Evolutionary conservation across 2,113 vertebrate genomes (phyloP).

Genomic region (Gopherus flavomarginatus): DNA sequence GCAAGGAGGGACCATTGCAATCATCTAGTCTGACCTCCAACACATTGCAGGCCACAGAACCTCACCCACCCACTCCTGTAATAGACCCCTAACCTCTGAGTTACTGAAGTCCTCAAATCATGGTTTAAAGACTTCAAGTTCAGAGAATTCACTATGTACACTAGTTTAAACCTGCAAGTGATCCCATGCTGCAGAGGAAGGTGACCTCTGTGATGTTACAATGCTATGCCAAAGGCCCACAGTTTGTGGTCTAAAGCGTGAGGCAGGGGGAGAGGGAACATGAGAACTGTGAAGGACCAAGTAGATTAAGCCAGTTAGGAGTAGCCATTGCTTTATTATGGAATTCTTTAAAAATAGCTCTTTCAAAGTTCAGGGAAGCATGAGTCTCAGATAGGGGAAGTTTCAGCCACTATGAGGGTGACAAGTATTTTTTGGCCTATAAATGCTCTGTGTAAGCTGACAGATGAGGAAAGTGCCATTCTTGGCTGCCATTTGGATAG

Average conservation of each 20-base stretch:
- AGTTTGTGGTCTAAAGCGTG: fast-evolving
- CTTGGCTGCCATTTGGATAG: neutral
- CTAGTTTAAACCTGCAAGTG: no score
- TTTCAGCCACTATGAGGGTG: neutral
- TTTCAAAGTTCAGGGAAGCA: neutral
- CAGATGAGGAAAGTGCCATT: neutral
- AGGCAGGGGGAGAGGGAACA: fast-evolving
- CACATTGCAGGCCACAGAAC: no score
- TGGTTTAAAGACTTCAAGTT: no score
- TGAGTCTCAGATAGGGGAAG: neutral
- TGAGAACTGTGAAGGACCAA: neutral
- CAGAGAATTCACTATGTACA: no score
- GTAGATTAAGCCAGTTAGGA: neutral
- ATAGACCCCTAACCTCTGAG: no score
- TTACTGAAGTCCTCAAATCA: no score
- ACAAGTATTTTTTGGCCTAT: fast-evolving
- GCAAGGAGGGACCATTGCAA: no score
- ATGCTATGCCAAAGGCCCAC: neutral
- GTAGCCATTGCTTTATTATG: neutral
- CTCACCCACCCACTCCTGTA: no score
- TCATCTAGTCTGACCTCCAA: no score
- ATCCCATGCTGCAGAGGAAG: no score
- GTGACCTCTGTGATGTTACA: neutral
- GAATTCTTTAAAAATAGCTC: neutral
- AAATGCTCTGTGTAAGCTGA: neutral